Evolutionary conservation across 2,888 invertebrate genomes (phyloP).

Genomic region (Leptopilina drosophilae): DNA sequence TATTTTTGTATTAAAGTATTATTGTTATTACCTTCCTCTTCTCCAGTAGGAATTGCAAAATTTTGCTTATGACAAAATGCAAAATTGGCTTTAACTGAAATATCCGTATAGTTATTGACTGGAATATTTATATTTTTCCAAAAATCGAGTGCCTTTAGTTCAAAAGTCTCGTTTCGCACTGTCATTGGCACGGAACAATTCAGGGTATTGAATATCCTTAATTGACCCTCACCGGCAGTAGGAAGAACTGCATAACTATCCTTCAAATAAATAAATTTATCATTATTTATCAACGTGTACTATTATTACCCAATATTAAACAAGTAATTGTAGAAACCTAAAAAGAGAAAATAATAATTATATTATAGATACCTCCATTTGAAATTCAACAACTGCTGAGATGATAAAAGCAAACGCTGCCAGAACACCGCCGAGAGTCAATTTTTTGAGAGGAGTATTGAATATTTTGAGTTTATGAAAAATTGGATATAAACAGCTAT

Average conservation of each 20-base stretch:
- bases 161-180: conserved; percentile 50
- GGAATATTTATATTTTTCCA: conserved; percentile 60
- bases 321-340: too few species aligned
- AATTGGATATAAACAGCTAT: conserved; percentile 88
- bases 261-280: not conserved
- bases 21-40: not conserved
- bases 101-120: not conserved
- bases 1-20: not conserved
- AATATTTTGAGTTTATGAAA: conserved; percentile 84
- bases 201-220: conserved; percentile 83
- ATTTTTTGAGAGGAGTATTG: conserved; percentile 89
- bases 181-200: conserved; percentile 61
- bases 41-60: not conserved
- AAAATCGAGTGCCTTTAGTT: conserved; percentile 59
- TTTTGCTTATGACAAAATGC: conserved; percentile 50
- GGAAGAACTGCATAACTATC: conserved; percentile 79
- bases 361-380: conserved; percentile 81
- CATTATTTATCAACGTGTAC: not conserved
- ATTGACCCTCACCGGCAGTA: conserved; percentile 80
- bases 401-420: conserved; percentile 92
- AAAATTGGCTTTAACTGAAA: conserved; percentile 55
- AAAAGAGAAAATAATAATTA: too few species aligned
- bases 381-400: conserved; percentile 90
- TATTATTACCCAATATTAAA: too few species aligned
- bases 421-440: conserved; percentile 91